Evolutionary conservation across 2,113 vertebrate species (phyloP).

Genomic region (Excalfactoria chinensis): DNA sequence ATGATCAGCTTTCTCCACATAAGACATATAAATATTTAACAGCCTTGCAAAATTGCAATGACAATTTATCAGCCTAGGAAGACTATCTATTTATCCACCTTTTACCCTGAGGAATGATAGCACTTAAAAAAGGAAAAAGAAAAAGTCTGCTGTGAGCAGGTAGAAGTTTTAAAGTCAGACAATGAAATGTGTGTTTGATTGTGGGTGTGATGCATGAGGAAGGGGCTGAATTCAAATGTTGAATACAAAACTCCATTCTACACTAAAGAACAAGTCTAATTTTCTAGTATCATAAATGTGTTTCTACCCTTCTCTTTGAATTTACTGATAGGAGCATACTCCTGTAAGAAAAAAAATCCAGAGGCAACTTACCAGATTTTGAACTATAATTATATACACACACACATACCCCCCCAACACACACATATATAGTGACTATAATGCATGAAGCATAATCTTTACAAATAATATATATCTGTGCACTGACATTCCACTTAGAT

Average conservation of each 20-base stretch:
- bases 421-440: constrained; percentile 6
- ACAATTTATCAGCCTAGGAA: constrained; percentile 53
- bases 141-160: neutral
- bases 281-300: neutral
- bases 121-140: neutral
- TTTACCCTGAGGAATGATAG: constrained; percentile 55
- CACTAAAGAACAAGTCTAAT: neutral
- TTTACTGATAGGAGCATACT: neutral
- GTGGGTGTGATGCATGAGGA: neutral
- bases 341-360: constrained; percentile 22
- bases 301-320: constrained; percentile 9
- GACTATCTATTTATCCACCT: constrained; percentile 42
- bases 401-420: neutral
- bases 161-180: neutral
- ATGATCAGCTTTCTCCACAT: constrained; percentile 14
- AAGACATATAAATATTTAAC: constrained; percentile 45
- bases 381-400: constrained; percentile 6
- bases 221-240: neutral
- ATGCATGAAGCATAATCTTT: constrained; percentile 49
- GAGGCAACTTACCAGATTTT: constrained; percentile 19
- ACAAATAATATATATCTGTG: constrained; percentile 26
- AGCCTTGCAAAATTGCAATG: constrained; percentile 42
- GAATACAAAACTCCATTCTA: neutral
- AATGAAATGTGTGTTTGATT: neutral
- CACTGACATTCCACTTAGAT: constrained; percentile 39